Conservation (phyloP, 2,113 vertebrate species). For the Mastomys natalensis region DNA sequence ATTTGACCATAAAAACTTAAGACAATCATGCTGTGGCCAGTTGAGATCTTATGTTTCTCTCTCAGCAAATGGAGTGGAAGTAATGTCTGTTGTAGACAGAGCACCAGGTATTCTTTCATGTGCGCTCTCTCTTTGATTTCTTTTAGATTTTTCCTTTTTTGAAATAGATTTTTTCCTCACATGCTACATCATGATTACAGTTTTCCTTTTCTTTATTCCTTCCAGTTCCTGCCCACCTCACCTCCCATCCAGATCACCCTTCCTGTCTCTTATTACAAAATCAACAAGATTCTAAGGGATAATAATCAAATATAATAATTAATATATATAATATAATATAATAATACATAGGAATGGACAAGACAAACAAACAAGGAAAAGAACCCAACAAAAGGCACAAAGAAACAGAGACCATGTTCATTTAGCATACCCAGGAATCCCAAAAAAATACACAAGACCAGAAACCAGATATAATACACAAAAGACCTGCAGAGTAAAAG, state of each 20-base stretch:
- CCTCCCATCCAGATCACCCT: not conserved
- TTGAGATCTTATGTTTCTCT: not conserved
- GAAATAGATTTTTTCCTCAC: not conserved
- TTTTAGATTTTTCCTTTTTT: not conserved
- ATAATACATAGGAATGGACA: not conserved
- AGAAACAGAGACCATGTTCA: not conserved
- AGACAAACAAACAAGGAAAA: not conserved
- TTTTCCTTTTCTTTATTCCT: not conserved
- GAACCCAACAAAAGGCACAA: not conserved
- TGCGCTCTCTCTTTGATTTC: not conserved
- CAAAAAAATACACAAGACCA: not conserved
- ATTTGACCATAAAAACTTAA: slow-evolving; percentile 26
- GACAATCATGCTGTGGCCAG: not conserved
- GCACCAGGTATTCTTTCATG: not conserved
- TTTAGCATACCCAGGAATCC: not conserved
- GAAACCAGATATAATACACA: not conserved
- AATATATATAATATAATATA: too few relatives aligned
- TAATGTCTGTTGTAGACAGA: not conserved
- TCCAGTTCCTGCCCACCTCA: not conserved
- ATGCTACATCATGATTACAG: not conserved
- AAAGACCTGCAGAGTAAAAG: not conserved
- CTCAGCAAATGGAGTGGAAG: not conserved
- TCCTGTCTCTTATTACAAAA: not conserved
- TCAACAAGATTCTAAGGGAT: not conserved
- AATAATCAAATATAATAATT: too few relatives aligned